Conservation (phyloP, 2,797 vertebrate species). For the Acrossocheilus wenchowensis region DNA sequence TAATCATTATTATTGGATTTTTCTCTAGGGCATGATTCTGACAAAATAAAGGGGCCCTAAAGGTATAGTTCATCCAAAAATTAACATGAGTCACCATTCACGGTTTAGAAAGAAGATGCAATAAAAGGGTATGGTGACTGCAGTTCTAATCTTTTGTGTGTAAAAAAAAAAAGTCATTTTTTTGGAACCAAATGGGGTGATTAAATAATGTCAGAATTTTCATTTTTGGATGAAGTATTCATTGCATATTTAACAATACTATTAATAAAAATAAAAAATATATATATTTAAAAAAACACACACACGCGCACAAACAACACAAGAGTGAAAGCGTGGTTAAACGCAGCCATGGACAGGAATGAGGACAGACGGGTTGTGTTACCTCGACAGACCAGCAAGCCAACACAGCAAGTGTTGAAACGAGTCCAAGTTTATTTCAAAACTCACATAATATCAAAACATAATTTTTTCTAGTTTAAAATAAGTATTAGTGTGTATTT, state of each 20-base stretch:
- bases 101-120: neutral
- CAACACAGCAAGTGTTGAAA: neutral
- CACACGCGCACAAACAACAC: neutral
- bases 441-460: neutral
- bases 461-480: neutral
- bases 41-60: neutral
- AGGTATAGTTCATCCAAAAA: too few relatives aligned
- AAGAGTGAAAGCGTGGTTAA: neutral
- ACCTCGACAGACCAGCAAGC: slow-evolving; percentile 32
- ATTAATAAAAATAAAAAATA: too few relatives aligned
- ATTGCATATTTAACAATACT: neutral
- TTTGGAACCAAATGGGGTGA: neutral
- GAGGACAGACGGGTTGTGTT: slow-evolving; percentile 69
- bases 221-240: neutral
- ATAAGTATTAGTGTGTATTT: neutral
- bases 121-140: neutral
- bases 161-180: neutral
- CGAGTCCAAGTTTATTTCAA: neutral
- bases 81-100: neutral
- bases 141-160: neutral
- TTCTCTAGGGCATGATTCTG: neutral
- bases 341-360: slow-evolving; percentile 13
- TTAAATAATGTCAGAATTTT: neutral
- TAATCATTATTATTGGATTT: neutral
- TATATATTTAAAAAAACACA: neutral